These are phyloP conservation scores for Xyrichtys novacula DNA, from an alignment of 2,797 vertebrate species.

Conservation along the genomic window DNA sequence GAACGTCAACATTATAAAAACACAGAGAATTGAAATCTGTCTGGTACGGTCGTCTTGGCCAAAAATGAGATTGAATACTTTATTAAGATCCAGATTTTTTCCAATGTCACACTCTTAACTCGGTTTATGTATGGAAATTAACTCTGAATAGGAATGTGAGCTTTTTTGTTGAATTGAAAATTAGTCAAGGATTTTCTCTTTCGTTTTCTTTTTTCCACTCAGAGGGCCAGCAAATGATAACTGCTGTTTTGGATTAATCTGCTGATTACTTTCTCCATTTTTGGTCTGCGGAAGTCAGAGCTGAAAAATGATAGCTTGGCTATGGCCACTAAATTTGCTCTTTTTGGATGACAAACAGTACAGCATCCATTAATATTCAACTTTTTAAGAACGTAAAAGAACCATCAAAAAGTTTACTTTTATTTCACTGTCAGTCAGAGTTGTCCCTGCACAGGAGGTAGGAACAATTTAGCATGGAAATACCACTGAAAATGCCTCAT, in stretches of 20 bases:
- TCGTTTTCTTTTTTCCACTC: too few species aligned
- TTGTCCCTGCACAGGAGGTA: background rate
- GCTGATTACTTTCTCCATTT: background rate
- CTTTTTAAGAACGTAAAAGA: background rate
- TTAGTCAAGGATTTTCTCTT: background rate
- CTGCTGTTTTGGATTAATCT: background rate
- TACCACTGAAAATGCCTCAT: background rate
- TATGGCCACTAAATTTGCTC: background rate
- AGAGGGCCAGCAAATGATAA: too few species aligned
- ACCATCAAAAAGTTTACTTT: background rate
- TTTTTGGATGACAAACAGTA: background rate
- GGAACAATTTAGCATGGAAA: background rate
- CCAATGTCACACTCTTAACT: background rate
- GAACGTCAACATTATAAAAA: conserved; percentile 4
- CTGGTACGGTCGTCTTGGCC: background rate
- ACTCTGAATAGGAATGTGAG: background rate
- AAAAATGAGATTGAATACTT: background rate
- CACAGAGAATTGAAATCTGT: background rate
- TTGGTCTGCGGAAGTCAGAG: background rate
- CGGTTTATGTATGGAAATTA: background rate
- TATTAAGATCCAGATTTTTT: background rate
- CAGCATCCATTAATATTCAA: background rate
- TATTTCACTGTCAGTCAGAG: background rate
- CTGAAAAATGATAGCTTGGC: background rate
- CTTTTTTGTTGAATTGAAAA: background rate